Evolutionary conservation across 1,140 invertebrate species (phyloP).

Genomic region (Polyergus mexicanus): DNA sequence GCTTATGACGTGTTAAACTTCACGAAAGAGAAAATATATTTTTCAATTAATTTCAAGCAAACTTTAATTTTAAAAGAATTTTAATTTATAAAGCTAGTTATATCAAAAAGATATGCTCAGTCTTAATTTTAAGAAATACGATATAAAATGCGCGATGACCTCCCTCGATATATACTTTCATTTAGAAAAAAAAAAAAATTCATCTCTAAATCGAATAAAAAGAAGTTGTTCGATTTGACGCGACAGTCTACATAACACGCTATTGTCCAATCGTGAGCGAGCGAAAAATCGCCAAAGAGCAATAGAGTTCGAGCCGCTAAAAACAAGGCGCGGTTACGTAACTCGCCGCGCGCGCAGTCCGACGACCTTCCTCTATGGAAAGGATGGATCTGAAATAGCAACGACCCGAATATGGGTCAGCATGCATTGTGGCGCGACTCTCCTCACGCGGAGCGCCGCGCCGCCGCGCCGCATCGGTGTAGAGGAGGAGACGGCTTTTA

Average conservation of each 20-base stretch:
- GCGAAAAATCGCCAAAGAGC: constrained; percentile 45
- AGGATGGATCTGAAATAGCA: constrained; percentile 87
- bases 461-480: constrained; percentile 9
- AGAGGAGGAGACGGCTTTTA: constrained; percentile 70
- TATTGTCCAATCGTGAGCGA: constrained; percentile 17
- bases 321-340: constrained; percentile 82
- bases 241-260: neutral
- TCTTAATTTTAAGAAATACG: neutral
- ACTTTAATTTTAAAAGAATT: constrained; percentile 8
- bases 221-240: constrained; percentile 6
- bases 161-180: neutral
- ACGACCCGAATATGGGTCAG: constrained; percentile 87
- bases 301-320: constrained; percentile 74
- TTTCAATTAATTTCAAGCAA: constrained; percentile 2
- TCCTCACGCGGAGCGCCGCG: constrained; percentile 79
- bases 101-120: neutral
- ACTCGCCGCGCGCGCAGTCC: constrained; percentile 73
- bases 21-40: neutral
- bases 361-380: constrained; percentile 87
- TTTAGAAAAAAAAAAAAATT: too few species aligned
- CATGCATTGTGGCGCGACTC: constrained; percentile 86
- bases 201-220: neutral
- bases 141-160: neutral
- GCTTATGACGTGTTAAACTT: neutral
- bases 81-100: neutral